Percentiles rank a stretch among this genome's conserved stretches.
phyloP scores from a whole-genome alignment of 2,888 invertebrate species.

The Hydrotaea cyrtoneurina region DNA sequence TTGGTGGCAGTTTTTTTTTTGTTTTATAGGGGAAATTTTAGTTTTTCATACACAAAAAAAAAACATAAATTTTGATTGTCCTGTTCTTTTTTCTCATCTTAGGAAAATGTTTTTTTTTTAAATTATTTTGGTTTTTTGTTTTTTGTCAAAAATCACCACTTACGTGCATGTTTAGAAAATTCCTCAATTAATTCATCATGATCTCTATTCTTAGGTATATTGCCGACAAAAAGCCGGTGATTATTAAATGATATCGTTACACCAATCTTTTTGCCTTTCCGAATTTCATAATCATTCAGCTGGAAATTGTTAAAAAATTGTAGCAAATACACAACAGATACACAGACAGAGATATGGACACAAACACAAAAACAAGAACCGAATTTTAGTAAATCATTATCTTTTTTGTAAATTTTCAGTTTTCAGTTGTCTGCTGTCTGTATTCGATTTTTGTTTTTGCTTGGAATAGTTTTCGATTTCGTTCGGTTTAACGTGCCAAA shows the following conservation, averaged over 20 bases:
- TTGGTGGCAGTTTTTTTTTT: slow-evolving; percentile 28
- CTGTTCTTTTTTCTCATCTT: slow-evolving; percentile 65
- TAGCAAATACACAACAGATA: slow-evolving; percentile 71
- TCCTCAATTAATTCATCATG: slow-evolving; percentile 99
- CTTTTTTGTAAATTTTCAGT: too few species aligned
- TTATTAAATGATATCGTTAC: slow-evolving; percentile 99
- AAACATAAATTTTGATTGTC: slow-evolving; percentile 44
- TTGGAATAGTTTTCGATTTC: slow-evolving; percentile 32
- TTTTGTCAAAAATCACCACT: slow-evolving; percentile 82
- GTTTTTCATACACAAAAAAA: slow-evolving; percentile 29
- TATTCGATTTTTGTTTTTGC: slow-evolving; percentile 54
- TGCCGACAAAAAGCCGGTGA: slow-evolving; percentile 99
- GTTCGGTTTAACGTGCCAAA: slow-evolving; percentile 74
- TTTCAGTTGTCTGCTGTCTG: too few species aligned
- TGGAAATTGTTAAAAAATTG: slow-evolving; percentile 88
- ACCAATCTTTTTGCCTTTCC: slow-evolving; percentile 99
- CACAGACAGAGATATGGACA: slow-evolving; percentile 71
- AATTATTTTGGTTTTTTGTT: slow-evolving; percentile 67
- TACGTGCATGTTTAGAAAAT: slow-evolving; percentile 99
- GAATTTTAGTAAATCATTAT: slow-evolving; percentile 62
- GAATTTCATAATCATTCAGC: slow-evolving; percentile 99
- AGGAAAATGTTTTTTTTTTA: slow-evolving; percentile 30
- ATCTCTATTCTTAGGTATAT: slow-evolving; percentile 99
- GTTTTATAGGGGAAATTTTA: slow-evolving; percentile 11
- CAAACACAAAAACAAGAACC: slow-evolving; percentile 52